A percentile compares a stretch with the other conserved stretches of the same genome.
These are phyloP conservation scores for Drosophila jambulina DNA, from an alignment of 1,140 invertebrate genomes.

Conservation along the genomic window DNA sequence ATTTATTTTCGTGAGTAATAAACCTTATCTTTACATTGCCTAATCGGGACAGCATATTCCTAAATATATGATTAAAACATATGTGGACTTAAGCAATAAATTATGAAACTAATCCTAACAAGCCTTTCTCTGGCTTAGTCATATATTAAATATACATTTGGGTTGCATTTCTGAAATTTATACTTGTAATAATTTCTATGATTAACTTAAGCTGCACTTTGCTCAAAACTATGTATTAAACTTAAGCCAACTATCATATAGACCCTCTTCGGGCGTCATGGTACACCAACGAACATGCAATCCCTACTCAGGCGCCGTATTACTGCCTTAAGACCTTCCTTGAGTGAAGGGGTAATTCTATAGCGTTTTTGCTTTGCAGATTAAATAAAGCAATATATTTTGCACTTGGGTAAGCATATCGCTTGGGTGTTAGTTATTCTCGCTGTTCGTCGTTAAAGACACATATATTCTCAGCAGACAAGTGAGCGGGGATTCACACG, in stretches of 20 bases:
- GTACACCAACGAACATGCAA: not conserved
- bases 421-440: constrained; percentile 22
- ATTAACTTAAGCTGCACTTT: not conserved
- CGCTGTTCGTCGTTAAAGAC: constrained; percentile 17
- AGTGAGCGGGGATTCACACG: constrained; percentile 11
- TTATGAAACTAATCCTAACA: not conserved
- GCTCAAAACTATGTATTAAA: not conserved
- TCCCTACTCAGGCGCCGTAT: not conserved
- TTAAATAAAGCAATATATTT: constrained; percentile 24
- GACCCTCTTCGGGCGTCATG: not conserved
- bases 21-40: not conserved
- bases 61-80: not conserved
- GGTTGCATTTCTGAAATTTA: not conserved
- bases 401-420: constrained; percentile 19
- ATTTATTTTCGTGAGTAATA: not conserved
- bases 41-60: not conserved
- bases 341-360: not conserved
- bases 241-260: not conserved
- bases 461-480: constrained; percentile 18
- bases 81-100: not conserved
- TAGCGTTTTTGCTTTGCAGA: not conserved
- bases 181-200: not conserved
- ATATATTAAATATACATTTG: not conserved
- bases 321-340: not conserved
- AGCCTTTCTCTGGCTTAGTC: not conserved